phyloP scores from a whole-genome alignment of 2,113 vertebrate species.

The Gymnocephalus cernua region DNA sequence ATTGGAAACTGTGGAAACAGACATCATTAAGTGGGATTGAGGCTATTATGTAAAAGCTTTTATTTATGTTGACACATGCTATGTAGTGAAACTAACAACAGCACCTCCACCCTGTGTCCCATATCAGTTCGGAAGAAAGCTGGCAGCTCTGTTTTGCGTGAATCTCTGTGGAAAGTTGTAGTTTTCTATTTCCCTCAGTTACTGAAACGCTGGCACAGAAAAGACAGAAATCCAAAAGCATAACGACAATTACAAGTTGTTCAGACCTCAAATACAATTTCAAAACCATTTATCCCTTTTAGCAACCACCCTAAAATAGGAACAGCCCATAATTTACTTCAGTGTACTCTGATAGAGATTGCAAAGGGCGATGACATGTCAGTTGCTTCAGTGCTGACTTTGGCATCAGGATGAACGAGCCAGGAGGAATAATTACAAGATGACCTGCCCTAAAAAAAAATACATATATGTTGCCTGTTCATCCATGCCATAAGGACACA shows the following conservation, averaged over 20 bases:
- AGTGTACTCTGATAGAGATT: neutral
- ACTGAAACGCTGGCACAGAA: neutral
- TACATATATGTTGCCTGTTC: neutral
- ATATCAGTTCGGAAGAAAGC: neutral
- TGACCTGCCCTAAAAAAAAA: neutral
- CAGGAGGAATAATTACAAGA: neutral
- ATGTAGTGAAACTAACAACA: neutral
- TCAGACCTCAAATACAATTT: neutral
- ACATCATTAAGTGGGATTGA: neutral
- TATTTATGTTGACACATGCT: neutral
- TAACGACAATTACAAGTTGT: neutral
- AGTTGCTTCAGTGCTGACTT: neutral
- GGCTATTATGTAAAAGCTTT: neutral
- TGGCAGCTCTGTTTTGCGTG: neutral
- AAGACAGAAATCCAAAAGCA: neutral
- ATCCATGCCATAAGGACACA: neutral
- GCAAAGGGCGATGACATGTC: neutral
- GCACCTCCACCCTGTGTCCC: neutral
- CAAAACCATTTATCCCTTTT: conserved; percentile 1
- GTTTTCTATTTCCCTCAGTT: neutral
- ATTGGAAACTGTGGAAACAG: neutral
- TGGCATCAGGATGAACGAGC: neutral
- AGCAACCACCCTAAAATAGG: neutral
- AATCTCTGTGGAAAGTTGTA: neutral
- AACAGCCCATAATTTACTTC: neutral